Evolutionary conservation across 2,888 invertebrate species (phyloP), one percentile per base, ranked within the genome.

Genomic region (Eucriotettix oculatus): DNA sequence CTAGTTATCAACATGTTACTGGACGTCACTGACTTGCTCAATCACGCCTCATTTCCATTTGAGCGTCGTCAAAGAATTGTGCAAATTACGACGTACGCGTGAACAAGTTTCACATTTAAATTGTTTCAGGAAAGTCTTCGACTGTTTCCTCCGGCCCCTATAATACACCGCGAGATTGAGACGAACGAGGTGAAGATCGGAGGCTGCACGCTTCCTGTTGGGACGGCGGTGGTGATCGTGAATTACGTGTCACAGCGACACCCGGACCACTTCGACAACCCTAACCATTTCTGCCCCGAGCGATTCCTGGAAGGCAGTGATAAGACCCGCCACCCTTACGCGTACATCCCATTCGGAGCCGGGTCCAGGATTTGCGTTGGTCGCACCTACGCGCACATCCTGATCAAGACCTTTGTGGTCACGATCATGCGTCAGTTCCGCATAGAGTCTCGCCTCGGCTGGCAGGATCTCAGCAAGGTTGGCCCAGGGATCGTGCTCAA

Each of bases 361-460:
- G 69, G 69, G 10, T 63, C 66, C 1, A 62, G 69, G 10, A 66
- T 64, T 62, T 69, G 69, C 55, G 61, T 68, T 68, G 74, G 74
- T 42, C 68, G 71, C 57, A 65, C 73, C 57, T 71, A 74, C 65
- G 73, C 74, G 11, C 73, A 73, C 54, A 72, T 73, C 60, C 74
- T 74, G 62, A 67, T 73, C 65, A 58, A 59, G 57, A 57, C 57
- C 12, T 43, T 62, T n/a, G 56, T 62, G n/a, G 59, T 58, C 43
- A 61, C 57, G 58, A 59, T 62, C 10, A 10, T 57, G 48, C 16
- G 57, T 3, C 57, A 44, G 16, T 57, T 57, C 57, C 12, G 17
- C 44, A 44, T 57, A 10, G 52, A 44, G n/a, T 48, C 57, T 7
- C 29, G 29, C 5, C 48, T 44, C 42, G 17, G 16, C 44, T 48